These are phyloP conservation scores for Spisula solida DNA, from an alignment of 2,888 invertebrate species.

Conservation along the genomic window DNA sequence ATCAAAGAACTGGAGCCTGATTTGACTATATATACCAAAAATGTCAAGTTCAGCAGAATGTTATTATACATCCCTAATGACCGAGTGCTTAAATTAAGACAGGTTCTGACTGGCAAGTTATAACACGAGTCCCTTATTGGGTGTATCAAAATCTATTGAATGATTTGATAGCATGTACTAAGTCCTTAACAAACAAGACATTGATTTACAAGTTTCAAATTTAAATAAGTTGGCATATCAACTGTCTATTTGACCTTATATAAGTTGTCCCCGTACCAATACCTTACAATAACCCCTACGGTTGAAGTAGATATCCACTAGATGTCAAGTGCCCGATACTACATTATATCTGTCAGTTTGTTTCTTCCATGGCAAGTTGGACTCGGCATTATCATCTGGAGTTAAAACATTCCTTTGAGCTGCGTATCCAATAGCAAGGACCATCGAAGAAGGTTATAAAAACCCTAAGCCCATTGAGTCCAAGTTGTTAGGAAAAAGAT, in stretches of 20 bases:
- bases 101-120: no score
- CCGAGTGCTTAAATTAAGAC: no score
- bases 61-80: no score
- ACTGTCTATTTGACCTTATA: conserved; percentile 35
- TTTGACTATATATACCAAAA: no score
- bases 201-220: conserved; percentile 22
- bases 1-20: no score
- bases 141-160: no score
- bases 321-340: conserved; percentile 40
- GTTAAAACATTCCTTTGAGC: conserved; percentile 40
- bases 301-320: conserved; percentile 26
- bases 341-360: conserved; percentile 26
- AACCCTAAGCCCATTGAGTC: conserved; percentile 35
- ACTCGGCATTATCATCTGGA: conserved; percentile 28
- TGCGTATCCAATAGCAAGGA: conserved; percentile 35
- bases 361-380: conserved; percentile 27
- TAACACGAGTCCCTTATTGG: no score
- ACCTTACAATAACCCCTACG: conserved; percentile 21
- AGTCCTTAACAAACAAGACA: no score
- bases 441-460: conserved; percentile 34
- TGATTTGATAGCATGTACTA: no score
- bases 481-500: conserved; percentile 47
- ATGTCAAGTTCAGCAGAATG: no score
- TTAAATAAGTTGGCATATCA: conserved; percentile 18
- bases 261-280: neutral